Base-by-base conservation (phyloP, 2,888 invertebrate genomes). In the Melipona bicolor region DNA sequence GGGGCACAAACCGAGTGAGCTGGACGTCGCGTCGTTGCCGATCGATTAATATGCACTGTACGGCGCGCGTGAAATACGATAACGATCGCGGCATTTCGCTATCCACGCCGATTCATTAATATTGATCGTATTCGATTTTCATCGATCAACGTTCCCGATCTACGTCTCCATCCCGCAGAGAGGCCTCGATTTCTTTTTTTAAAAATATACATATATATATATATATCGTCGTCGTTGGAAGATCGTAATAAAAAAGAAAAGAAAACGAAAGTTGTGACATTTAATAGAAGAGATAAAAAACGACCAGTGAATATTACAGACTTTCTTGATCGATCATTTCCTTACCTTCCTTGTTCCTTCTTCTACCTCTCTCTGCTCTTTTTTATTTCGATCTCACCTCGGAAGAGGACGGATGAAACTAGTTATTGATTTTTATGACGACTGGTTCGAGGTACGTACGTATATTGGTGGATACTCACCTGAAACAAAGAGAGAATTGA, bases 121-220 rank as follows among this genome's bases (percentile, higher is more conserved):
- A 88, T 81, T 78, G 81, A 88, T 88, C 73, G 61, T 36, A 70
- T 84, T 74, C 82, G 72, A 88, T 84, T 79, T 79, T 70, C 83
- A 81, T 86, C 77, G 88, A 80, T 88, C 79, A 79, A 27, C n/a
- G 61, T 32, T 52, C 59, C 49, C 72, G 56, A 52, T 17, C 43
- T 73, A 59, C 61, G 76, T 81, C 83, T 81, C 54, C 80, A 73
- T 83, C 73, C 50, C 56, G 27, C 27, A 56, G 24, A 17, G 19
- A 0, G 19, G 3, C 19, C 24, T 15, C 4, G 9, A 36, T 36
- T 36, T 9, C 36, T 36, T 36, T 36, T 24, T 24, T 24, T n/a
- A n/a, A n/a, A n/a, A n/a, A 24, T 32, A 36, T 36, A 36, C 6
- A 36, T 36, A 36, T 36, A 36, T 43, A 9, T 43, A 9, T 43